A percentile compares a stretch with the other conserved stretches of the same genome.
phyloP scores from a whole-genome alignment of 2,113 vertebrate species.

The Neogale vison region DNA sequence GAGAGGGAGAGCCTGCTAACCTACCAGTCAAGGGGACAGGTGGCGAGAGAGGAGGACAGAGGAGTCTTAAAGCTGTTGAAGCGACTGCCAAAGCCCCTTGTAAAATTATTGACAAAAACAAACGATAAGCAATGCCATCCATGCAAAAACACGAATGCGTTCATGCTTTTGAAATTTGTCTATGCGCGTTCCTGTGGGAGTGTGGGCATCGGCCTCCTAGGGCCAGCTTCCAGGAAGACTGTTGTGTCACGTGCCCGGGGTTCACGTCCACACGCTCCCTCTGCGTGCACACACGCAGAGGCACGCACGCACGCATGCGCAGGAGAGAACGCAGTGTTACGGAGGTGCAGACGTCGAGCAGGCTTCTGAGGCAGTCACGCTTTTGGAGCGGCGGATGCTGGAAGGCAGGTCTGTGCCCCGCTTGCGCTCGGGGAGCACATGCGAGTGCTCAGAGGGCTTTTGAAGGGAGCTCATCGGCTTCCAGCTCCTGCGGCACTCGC shows the following conservation, averaged over 20 bases:
- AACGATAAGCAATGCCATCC: too few relatives aligned
- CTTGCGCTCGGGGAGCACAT: neutral
- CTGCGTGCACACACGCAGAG: rapidly evolving
- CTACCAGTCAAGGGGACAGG: neutral
- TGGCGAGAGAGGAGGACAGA: neutral
- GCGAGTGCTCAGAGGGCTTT: neutral
- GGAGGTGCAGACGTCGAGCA: rapidly evolving
- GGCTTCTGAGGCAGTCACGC: neutral
- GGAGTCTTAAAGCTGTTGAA: neutral
- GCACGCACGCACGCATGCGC: too few relatives aligned
- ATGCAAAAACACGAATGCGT: neutral
- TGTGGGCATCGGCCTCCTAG: neutral
- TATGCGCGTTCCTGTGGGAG: neutral
- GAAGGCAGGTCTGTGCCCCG: neutral
- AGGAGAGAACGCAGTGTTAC: too few relatives aligned
- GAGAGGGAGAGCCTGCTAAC: neutral
- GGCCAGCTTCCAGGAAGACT: rapidly evolving
- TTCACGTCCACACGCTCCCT: rapidly evolving
- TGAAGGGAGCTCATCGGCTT: neutral
- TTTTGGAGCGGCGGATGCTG: neutral
- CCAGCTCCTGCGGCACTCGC: rapidly evolving
- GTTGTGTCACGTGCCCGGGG: neutral
- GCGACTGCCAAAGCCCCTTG: neutral
- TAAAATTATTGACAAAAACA: neutral
- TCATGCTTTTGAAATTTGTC: neutral